Evolutionary conservation across 2,888 invertebrate species (phyloP).

Genomic region (Parelbella ahira): DNA sequence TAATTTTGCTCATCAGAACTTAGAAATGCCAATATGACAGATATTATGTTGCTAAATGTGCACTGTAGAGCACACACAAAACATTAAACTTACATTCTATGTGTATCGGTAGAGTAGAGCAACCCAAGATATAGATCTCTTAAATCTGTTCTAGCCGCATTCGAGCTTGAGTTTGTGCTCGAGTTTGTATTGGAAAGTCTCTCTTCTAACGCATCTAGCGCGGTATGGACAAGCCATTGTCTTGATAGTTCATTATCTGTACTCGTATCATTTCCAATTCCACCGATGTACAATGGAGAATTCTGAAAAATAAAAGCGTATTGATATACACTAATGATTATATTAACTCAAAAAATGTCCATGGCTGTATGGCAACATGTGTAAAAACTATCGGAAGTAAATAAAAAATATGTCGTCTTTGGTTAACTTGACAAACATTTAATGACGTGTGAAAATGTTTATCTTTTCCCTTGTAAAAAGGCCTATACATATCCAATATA

Average conservation of each 20-base stretch:
- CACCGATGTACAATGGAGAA: conserved; percentile 92
- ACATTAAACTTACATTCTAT: conserved; percentile 95
- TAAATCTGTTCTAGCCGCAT: conserved; percentile 84
- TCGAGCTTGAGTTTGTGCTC: conserved; percentile 76
- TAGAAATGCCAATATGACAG: no score
- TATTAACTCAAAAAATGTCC: no score
- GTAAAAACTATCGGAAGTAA: no score
- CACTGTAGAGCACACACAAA: no score
- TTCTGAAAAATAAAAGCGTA: conserved; percentile 91
- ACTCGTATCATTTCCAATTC: conserved; percentile 78
- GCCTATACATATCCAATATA: background rate
- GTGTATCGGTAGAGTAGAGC: conserved; percentile 95
- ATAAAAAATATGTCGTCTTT: no score
- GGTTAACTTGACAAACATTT: conserved; percentile 25
- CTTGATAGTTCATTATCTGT: conserved; percentile 92
- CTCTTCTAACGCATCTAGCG: conserved; percentile 94
- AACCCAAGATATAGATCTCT: conserved; percentile 95
- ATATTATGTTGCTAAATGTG: no score
- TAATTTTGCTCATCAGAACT: no score
- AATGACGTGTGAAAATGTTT: conserved; percentile 27
- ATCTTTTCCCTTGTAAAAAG: background rate
- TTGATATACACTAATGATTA: no score
- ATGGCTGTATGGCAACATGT: no score
- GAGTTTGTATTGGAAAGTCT: conserved; percentile 79
- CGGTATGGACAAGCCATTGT: conserved; percentile 96